These are phyloP conservation scores for Allobates femoralis DNA, from an alignment of 2,797 vertebrate genomes.

Conservation along the genomic window DNA sequence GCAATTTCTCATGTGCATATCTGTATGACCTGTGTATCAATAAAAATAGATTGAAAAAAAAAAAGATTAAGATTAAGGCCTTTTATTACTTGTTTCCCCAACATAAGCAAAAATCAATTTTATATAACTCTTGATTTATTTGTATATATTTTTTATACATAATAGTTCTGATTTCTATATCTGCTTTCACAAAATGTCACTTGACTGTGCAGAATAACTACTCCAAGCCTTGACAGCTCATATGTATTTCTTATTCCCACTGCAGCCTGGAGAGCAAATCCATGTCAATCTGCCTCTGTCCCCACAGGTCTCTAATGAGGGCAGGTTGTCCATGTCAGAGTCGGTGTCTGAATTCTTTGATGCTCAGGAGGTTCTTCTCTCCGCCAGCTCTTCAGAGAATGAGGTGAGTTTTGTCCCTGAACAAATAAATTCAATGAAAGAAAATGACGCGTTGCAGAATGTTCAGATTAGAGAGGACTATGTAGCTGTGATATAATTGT, in stretches of 20 bases:
- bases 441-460: not conserved
- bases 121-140: not conserved
- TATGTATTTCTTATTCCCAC: constrained; percentile 44
- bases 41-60: too few relatives aligned
- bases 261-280: constrained; percentile 87
- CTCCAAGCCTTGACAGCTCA: not conserved
- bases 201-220: not conserved
- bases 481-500: not conserved
- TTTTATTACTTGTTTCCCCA: too few relatives aligned
- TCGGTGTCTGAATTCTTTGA: constrained; percentile 99
- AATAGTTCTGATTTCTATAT: not conserved
- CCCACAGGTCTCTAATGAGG: constrained; percentile 95
- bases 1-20: too few relatives aligned
- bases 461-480: not conserved
- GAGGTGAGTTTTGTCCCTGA: constrained; percentile 75
- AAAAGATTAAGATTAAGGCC: too few relatives aligned
- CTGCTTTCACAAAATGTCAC: not conserved
- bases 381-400: constrained; percentile 97
- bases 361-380: constrained; percentile 97
- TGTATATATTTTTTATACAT: not conserved
- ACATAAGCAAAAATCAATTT: too few relatives aligned
- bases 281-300: constrained; percentile 91
- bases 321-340: constrained; percentile 98
- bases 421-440: not conserved
- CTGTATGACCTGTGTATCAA: too few relatives aligned